These are phyloP conservation scores for Phortica okadai DNA, from an alignment of 2,888 invertebrate genomes.

Conservation along the genomic window DNA sequence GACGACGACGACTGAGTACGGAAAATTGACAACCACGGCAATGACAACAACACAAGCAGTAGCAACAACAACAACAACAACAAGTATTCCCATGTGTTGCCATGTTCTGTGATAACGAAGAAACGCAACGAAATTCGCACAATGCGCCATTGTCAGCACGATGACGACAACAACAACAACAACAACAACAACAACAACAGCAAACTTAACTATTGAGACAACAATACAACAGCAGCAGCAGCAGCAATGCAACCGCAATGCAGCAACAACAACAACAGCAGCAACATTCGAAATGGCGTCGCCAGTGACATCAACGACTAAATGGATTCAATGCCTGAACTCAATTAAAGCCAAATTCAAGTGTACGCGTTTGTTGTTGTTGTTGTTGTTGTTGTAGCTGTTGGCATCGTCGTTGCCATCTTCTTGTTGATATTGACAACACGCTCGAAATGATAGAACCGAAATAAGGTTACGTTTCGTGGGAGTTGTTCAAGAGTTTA, in stretches of 20 bases:
- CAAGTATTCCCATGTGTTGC: slow-evolving; percentile 67
- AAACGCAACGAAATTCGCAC: slow-evolving; percentile 35
- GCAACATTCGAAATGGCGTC: slow-evolving; percentile 18
- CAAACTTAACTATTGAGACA: slow-evolving; percentile 25
- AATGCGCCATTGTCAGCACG: slow-evolving; percentile 54
- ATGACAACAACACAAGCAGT: neutral
- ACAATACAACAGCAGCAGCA: slow-evolving; percentile 10
- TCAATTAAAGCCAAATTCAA: slow-evolving; percentile 53
- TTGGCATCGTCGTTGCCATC: neutral
- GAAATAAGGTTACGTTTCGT: slow-evolving; percentile 5
- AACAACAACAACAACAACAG: slow-evolving; percentile 16
- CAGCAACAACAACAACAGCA: slow-evolving; percentile 3
- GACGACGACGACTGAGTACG: neutral
- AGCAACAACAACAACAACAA: slow-evolving; percentile 33
- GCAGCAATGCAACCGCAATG: neutral
- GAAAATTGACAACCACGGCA: neutral
- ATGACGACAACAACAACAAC: slow-evolving; percentile 20
- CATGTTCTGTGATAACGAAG: slow-evolving; percentile 69
- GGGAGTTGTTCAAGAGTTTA: neutral
- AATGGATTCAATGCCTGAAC: slow-evolving; percentile 46
- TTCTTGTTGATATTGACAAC: neutral
- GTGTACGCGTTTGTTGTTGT: neutral
- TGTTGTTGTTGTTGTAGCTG: neutral
- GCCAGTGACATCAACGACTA: slow-evolving; percentile 23
- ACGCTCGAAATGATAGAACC: neutral